Evolutionary conservation across 2,113 vertebrate genomes (phyloP), one percentile per base, ranked within the genome.

Genomic region (Cyphomyrus plagiostoma): DNA sequence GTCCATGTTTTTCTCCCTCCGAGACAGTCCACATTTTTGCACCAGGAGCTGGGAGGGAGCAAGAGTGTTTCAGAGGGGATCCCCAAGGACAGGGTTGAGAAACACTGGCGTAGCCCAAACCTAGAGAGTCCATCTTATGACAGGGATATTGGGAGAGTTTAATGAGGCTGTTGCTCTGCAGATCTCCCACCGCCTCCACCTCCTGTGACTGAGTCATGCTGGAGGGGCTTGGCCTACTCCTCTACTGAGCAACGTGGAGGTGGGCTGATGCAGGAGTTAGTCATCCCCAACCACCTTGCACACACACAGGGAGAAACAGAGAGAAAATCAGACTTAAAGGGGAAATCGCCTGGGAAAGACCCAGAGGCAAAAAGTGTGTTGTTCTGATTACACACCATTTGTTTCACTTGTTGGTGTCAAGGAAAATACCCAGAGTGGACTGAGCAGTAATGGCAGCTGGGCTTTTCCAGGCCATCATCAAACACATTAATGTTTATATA

Each of bases 211-310:
- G 49, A 87, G 50, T 87, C 48, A 87, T 53, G 50, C 15, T 87
- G 85, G 17, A 87, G 50, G 85, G 85, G 50, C 5, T 53, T 87
- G 50, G 23, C 50, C 85, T 87, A 50, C 85, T 87, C 49, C 85
- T 26, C 85, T 53, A 48, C 85, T 56, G n/a, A 35, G 85, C 50
- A 87, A 39, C 85, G 30, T 53, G 85, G 85, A 87, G 85, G 85
- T 87, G 85, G 85, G 85, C 85, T 87, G 85, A 87, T 53, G 85
- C 49, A 87, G 85, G 85, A 53, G 45, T 87, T 87, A 87, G 50
- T 87, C 85, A 87, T 87, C 30, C 85, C 85, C 50, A 87, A 56
- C 85, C 50, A 87, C 85, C 85, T n/a, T 50, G 50, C 50, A 50
- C 85, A 53, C 85, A 87, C n/a, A 30, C 50, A 87, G 50, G 85